These are phyloP conservation scores for Clarias pachynema DNA, from an alignment of 2,797 vertebrate species.

Conservation along the genomic window DNA sequence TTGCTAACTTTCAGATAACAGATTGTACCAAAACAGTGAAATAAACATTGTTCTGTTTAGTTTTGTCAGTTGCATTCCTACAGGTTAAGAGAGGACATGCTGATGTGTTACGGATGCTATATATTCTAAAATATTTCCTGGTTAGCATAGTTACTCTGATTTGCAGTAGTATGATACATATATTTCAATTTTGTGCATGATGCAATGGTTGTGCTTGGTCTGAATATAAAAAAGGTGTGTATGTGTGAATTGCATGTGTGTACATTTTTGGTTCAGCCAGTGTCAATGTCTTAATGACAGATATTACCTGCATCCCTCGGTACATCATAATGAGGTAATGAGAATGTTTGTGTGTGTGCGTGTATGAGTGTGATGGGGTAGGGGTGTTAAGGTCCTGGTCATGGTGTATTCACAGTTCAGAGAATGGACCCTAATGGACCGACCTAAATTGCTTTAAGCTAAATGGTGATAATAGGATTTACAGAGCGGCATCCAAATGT, in stretches of 20 bases:
- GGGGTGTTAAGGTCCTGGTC: neutral
- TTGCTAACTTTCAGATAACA: neutral
- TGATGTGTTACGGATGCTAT: neutral
- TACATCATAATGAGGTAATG: constrained; percentile 79
- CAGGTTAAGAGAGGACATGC: neutral
- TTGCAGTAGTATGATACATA: neutral
- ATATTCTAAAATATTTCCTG: neutral
- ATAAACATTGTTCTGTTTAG: neutral
- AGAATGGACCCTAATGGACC: constrained; percentile 69
- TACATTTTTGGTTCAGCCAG: constrained; percentile 62
- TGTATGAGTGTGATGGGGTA: constrained; percentile 32
- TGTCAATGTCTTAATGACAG: constrained; percentile 74
- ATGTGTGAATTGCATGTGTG: constrained; percentile 4
- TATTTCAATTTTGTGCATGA: neutral
- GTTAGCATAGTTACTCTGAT: neutral
- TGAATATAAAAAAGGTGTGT: constrained; percentile 1
- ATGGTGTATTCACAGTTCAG: constrained; percentile 7
- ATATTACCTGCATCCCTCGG: constrained; percentile 75
- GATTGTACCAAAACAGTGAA: neutral
- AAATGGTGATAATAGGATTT: constrained; percentile 63
- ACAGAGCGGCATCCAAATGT: neutral
- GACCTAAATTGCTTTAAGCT: constrained; percentile 72
- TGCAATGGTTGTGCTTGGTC: neutral
- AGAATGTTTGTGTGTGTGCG: constrained; percentile 62
- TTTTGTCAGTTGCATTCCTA: neutral